Conservation (phyloP, 2,113 vertebrate genomes). For the Craseonycteris thonglongyai region DNA sequence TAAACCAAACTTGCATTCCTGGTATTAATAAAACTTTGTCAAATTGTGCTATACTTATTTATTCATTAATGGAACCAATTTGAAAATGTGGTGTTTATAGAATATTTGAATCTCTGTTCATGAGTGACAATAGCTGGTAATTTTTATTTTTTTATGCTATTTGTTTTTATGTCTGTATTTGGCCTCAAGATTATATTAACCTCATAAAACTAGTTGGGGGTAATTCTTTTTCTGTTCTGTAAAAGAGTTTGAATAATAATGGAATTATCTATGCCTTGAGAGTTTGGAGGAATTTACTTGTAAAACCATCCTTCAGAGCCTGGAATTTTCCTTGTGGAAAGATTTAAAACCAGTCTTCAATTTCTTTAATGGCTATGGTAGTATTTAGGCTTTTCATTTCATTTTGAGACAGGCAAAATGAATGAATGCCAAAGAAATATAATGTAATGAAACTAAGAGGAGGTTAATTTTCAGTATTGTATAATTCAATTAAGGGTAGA, state of each 20-base stretch:
- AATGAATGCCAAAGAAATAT: not conserved
- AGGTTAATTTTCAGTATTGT: not conserved
- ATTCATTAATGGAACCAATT: not conserved
- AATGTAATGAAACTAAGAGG: not conserved
- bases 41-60: not conserved
- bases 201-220: not conserved
- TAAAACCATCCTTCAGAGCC: not conserved
- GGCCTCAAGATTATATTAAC: not conserved
- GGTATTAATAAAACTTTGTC: not conserved
- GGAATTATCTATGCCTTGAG: not conserved
- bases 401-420: conserved; percentile 16
- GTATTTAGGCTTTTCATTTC: not conserved
- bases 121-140: not conserved
- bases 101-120: not conserved
- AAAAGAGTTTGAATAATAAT: not conserved
- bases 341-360: not conserved
- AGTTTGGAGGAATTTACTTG: not conserved
- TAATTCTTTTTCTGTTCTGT: not conserved
- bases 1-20: not conserved
- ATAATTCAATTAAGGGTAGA: not conserved
- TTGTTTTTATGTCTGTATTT: not conserved
- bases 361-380: not conserved
- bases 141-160: conserved; percentile 27
- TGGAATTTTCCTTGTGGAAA: conserved; percentile 5
- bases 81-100: not conserved